Conservation (phyloP, 2,888 invertebrate species). For the Dioctria rufipes region DNA sequence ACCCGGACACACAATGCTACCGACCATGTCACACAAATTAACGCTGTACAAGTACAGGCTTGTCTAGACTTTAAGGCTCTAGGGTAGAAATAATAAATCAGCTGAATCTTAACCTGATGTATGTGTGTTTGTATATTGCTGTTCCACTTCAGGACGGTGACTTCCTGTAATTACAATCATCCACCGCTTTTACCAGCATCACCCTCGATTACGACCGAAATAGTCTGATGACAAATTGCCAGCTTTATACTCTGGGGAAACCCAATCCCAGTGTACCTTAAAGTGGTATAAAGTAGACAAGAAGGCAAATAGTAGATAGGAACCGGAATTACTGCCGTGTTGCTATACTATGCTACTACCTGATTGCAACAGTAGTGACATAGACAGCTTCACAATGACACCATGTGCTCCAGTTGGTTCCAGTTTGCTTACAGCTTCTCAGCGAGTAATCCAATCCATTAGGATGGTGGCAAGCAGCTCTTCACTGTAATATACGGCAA, state of each 20-base stretch:
- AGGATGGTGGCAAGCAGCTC: neutral
- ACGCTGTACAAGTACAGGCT: conserved; percentile 32
- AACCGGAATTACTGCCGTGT: too few species aligned
- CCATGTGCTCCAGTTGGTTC: neutral
- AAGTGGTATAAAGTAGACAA: too few species aligned
- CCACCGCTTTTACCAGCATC: conserved; percentile 39
- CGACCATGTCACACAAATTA: conserved; percentile 25
- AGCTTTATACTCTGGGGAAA: neutral
- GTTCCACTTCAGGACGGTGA: conserved; percentile 14
- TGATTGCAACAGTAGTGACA: neutral
- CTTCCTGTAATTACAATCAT: conserved; percentile 45
- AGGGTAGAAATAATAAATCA: conserved; percentile 26
- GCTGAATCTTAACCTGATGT: conserved; percentile 46
- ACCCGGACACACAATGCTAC: conserved; percentile 17
- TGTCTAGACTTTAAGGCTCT: conserved; percentile 8
- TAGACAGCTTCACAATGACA: neutral
- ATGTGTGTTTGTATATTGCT: neutral
- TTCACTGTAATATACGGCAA: neutral
- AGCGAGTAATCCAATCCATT: neutral
- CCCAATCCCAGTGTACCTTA: neutral
- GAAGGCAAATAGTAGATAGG: too few species aligned
- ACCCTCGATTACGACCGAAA: conserved; percentile 40
- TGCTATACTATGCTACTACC: neutral
- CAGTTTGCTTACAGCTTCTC: neutral
- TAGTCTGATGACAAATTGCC: conserved; percentile 45